Evolutionary conservation across 2,797 vertebrate genomes (phyloP), one percentile per base, ranked within the genome.

Genomic region (Molossus molossus): DNA sequence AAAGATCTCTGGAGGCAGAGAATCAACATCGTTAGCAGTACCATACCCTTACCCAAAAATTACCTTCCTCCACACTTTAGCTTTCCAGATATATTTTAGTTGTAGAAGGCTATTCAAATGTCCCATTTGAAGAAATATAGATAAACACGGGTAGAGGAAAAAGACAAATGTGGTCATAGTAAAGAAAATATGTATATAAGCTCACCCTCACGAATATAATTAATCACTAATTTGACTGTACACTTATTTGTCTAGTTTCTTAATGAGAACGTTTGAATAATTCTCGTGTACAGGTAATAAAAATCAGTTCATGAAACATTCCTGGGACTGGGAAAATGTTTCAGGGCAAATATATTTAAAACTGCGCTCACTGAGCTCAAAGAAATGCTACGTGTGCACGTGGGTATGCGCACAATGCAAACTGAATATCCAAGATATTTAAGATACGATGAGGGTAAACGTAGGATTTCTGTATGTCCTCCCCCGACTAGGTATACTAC

Each of bases 21-120:
- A 76, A 94, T 96, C 87, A 96, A 91, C 81, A 89, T 93, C 45
- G 9, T 89, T 94, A 84, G n/a, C 20, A 84, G n/a, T 90, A 83
- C 25, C n/a, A 91, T 53, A 73, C 11, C 21, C 57, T 92, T 79
- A 29, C 50, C 48, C 58, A 65, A 58, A 14, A 87, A 53, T 75
- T 91, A 87, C 62, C 85, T 92, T 86, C 50, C 69, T 91, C 17
- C n/a, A 57, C 29, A 13, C 25, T 58, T 93, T 50, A 79, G 64
- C n/a, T 92, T 45, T 76, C 40, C 73, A 92, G 94, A 87, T 20
- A 76, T 33, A 91, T 57, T 73, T 72, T 40, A 91, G n/a, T 75
- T 90, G 21, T 23, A 82, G 72, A 95, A 94, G 62, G 29, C 12
- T 76, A 82, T 17, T 60, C 37, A 87, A 91, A 17, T 62, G 64